phyloP scores from a whole-genome alignment of 2,888 invertebrate species.

The Cheilosia urbana region DNA sequence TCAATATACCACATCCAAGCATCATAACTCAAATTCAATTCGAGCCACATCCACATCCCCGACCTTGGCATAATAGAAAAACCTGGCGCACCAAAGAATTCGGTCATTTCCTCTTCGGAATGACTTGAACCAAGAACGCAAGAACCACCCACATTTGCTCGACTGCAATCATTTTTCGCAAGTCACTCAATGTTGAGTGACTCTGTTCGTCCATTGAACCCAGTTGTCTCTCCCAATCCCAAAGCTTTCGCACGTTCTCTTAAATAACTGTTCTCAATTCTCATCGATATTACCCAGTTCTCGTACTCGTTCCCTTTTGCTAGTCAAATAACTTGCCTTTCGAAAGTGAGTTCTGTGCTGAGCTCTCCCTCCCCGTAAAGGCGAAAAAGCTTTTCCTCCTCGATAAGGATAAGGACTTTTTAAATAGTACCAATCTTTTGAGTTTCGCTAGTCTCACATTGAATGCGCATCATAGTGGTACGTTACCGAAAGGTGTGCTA shows the following conservation, averaged over 20 bases:
- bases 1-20: slow-evolving; percentile 1
- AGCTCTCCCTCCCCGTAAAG: not conserved
- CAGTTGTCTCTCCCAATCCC: slow-evolving; percentile 12
- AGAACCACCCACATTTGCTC: not conserved
- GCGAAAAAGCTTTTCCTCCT: slow-evolving; percentile 51
- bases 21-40: slow-evolving; percentile 47
- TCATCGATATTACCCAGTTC: not conserved
- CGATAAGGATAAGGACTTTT: slow-evolving; percentile 69
- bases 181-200: slow-evolving; percentile 52
- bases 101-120: slow-evolving; percentile 45
- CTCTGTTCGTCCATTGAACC: slow-evolving; percentile 53
- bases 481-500: slow-evolving; percentile 38
- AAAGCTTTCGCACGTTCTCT: slow-evolving; percentile 23
- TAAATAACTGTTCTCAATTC: not conserved
- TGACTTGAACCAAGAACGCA: slow-evolving; percentile 13
- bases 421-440: slow-evolving; percentile 66
- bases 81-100: slow-evolving; percentile 54
- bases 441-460: slow-evolving; percentile 72
- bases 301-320: not conserved
- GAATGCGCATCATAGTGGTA: slow-evolving; percentile 66
- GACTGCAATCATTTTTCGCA: not conserved
- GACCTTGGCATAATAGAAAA: slow-evolving; percentile 65
- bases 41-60: slow-evolving; percentile 30
- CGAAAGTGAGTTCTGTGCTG: not conserved
- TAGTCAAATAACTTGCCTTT: not conserved